Evolutionary conservation across 2,113 vertebrate genomes (phyloP).

Genomic region (Eolophus roseicapilla): DNA sequence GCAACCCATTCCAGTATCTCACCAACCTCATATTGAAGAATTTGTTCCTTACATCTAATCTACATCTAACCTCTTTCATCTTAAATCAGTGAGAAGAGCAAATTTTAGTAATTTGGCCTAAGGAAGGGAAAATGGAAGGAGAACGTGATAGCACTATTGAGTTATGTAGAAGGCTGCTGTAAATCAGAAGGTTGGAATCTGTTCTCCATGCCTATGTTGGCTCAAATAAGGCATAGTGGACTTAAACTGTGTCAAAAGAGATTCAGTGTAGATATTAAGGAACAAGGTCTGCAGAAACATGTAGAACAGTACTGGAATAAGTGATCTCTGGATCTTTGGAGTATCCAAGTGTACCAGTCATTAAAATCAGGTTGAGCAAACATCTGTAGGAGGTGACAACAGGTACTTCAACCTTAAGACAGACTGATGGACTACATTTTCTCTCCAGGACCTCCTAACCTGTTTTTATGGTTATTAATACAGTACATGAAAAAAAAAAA

Average conservation of each 20-base stretch:
- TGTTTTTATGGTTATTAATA: not conserved
- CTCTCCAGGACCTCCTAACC: not conserved
- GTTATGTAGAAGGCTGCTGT: not conserved
- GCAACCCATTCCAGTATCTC: not conserved
- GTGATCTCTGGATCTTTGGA: not conserved
- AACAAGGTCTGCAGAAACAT: not conserved
- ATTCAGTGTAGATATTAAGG: not conserved
- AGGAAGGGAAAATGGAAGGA: not conserved
- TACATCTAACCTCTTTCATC: not conserved
- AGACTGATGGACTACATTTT: not conserved
- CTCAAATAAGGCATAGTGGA: not conserved
- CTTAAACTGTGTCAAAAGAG: not conserved
- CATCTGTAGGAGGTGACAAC: not conserved
- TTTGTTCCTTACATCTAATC: not conserved
- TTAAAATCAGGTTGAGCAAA: not conserved
- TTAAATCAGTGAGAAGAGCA: not conserved
- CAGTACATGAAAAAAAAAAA: not conserved
- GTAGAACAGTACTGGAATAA: not conserved
- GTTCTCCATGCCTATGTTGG: not conserved
- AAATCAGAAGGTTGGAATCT: fast-evolving
- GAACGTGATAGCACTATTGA: not conserved
- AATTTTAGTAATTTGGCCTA: not conserved
- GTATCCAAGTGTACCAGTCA: not conserved
- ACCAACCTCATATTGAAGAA: not conserved
- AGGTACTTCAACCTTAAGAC: not conserved